A percentile compares a stretch with the other conserved stretches of the same genome.
Evolutionary conservation across 37 sponge, comb jelly and placozoan species (phyloP).

Genomic region (Tethya wilhelma): DNA sequence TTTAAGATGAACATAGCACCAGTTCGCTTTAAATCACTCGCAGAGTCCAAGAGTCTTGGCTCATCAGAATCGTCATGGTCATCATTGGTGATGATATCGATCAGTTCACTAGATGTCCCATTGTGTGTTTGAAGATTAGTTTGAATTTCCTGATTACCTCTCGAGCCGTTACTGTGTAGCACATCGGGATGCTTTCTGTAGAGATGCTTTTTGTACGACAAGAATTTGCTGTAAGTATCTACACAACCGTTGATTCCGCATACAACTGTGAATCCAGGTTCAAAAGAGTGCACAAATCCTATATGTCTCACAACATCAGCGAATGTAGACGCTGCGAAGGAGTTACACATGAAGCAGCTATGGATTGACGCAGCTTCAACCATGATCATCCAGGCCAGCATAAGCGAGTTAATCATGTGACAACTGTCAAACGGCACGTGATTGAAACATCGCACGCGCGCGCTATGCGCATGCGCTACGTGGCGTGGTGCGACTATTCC

Average conservation of each 20-base stretch:
- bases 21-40: neutral
- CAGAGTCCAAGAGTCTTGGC: neutral
- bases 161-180: too few species aligned
- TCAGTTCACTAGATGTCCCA: neutral
- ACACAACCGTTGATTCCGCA: constrained; percentile 47
- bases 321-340: constrained; percentile 4
- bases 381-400: too few species aligned
- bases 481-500: too few species aligned
- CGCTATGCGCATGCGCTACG: too few species aligned
- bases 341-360: neutral
- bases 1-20: constrained; percentile 48
- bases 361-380: too few species aligned
- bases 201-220: neutral
- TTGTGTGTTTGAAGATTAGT: neutral
- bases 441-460: too few species aligned
- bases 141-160: too few species aligned
- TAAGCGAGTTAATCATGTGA: too few species aligned
- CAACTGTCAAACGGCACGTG: too few species aligned
- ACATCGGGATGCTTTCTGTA: neutral
- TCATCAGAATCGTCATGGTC: neutral
- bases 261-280: constrained; percentile 14
- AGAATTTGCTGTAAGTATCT: neutral
- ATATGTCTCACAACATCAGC: constrained; percentile 25
- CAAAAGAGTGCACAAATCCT: constrained; percentile 25
- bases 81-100: neutral